Evolutionary conservation across 2,113 vertebrate species (phyloP).

Genomic region (Forbesichthys agassizii): DNA sequence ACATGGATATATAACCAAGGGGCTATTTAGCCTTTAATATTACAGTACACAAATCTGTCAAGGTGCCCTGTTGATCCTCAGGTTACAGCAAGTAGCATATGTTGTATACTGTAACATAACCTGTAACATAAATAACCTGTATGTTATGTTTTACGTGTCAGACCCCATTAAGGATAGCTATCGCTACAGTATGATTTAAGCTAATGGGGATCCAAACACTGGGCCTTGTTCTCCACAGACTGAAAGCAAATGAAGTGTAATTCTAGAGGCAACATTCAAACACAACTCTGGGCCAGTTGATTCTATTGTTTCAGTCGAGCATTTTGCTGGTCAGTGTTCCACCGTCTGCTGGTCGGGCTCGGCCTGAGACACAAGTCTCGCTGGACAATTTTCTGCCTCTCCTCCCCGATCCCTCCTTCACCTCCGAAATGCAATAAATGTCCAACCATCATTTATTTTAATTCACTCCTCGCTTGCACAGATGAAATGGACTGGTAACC

Average conservation of each 20-base stretch:
- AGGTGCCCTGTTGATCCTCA: background rate
- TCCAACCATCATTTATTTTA: conserved; percentile 81
- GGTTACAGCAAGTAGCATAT: background rate
- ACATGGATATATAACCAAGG: background rate
- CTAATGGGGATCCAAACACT: no score
- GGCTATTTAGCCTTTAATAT: background rate
- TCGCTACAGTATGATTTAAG: no score
- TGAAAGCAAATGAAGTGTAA: background rate
- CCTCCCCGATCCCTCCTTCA: conserved; percentile 74
- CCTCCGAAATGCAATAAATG: conserved; percentile 76
- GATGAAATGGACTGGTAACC: conserved; percentile 85
- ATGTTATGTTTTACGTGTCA: no score
- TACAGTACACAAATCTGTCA: background rate
- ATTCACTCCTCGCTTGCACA: conserved; percentile 77
- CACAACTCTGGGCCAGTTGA: conserved; percentile 13
- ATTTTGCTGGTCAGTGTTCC: conserved; percentile 44
- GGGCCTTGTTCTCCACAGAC: background rate
- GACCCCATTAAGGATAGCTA: no score
- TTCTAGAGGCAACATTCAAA: conserved; percentile 22
- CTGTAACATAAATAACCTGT: no score
- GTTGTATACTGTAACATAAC: no score
- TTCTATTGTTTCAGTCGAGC: conserved; percentile 36
- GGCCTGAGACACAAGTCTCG: conserved; percentile 59
- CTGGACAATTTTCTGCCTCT: conserved; percentile 63
- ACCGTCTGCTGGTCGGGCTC: conserved; percentile 51